Evolutionary conservation across 2,113 vertebrate species (phyloP), one percentile per base, ranked within the genome.

Genomic region (Spilogale gracilis): DNA sequence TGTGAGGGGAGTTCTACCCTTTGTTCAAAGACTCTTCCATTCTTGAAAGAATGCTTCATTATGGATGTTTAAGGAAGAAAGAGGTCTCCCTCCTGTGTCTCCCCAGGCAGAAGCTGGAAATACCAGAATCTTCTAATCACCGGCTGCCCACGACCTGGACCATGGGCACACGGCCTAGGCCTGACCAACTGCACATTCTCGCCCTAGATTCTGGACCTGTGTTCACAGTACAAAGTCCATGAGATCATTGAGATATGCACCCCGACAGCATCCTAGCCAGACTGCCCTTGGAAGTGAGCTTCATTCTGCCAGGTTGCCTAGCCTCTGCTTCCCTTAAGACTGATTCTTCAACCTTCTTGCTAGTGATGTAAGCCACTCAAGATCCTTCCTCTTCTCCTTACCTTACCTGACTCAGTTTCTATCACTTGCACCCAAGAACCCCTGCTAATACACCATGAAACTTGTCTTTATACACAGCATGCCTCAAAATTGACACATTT

Each of bases 361-460:
- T 83, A n/a, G 25, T 48, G 13, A n/a, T 76, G 2, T 93, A 48
- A 80, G 30, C 65, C 58, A 16, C 38, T 73, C 65, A 54, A 3
- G 9, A 74, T 23, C 58, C 21, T 60, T 81, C 12, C 23, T 69
- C 50, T 73, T 63, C 71, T 90, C 27, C 54, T 65, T 27, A 61
- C 38, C 38, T 65, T 32, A 87, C 11, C 25, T 20, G 23, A 67
- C 25, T 90, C 48, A 30, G 3, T 90, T 95, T 81, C 81, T 63
- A 9, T 91, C 73, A 11, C 25, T 60, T 82, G 25, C 10, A 88
- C 32, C 67, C 78, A 94, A 82, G 58, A 82, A 92, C 60, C 9
- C 32, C 21, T 21, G 20, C 25, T 67, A 73, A 73, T 16, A 32
- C 3, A 45, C 23, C 25, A 73, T 80, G 5, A 16, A 65, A 79